These are phyloP conservation scores for Heliothis virescens DNA, from an alignment of 1,140 invertebrate species.

Conservation along the genomic window DNA sequence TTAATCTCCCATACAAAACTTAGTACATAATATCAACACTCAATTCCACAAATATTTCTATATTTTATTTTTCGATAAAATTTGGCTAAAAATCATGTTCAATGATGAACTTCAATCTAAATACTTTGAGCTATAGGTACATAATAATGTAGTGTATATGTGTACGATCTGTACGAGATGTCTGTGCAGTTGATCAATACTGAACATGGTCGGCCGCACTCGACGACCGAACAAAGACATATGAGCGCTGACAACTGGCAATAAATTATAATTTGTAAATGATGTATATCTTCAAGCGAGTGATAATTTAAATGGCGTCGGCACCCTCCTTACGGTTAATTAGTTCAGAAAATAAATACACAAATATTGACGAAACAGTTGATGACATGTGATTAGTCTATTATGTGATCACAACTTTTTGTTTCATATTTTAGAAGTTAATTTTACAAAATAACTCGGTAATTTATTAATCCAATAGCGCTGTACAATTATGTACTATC, in stretches of 20 bases:
- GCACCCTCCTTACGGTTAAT: too few species aligned
- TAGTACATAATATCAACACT: slow-evolving; percentile 36
- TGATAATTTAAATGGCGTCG: too few species aligned
- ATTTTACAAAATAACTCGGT: too few species aligned
- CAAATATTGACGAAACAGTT: too few species aligned
- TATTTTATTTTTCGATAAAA: slow-evolving; percentile 28
- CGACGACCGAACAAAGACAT: not conserved
- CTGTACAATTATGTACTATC: not conserved
- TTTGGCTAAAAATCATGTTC: slow-evolving; percentile 43
- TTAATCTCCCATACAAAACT: slow-evolving; percentile 44
- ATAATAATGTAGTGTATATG: slow-evolving; percentile 3
- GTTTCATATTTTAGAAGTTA: too few species aligned
- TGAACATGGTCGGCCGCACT: not conserved
- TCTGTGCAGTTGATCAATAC: slow-evolving; percentile 2
- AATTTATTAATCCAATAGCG: not conserved
- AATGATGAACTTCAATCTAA: not conserved
- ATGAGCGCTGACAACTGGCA: too few species aligned
- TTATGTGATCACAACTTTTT: too few species aligned
- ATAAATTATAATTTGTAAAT: too few species aligned
- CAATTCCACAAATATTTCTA: slow-evolving; percentile 43
- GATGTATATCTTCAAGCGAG: too few species aligned
- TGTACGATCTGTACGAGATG: too few species aligned
- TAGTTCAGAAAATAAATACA: too few species aligned
- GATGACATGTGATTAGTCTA: too few species aligned
- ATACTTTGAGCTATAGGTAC: slow-evolving; percentile 20